Evolutionary conservation across 2,888 invertebrate genomes (phyloP).

Genomic region (Lamellibrachia columna): DNA sequence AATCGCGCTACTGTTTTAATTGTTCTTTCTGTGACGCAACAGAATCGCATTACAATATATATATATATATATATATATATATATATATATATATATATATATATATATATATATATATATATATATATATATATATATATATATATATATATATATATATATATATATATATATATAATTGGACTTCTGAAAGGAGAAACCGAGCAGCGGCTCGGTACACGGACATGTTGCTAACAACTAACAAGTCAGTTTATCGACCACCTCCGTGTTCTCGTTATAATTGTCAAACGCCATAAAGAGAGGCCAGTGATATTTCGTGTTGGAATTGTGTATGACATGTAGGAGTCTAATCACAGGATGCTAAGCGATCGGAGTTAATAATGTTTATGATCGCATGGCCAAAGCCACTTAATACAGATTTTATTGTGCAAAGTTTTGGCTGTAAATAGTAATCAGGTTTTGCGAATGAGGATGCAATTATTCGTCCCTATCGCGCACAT

Average conservation of each 20-base stretch:
- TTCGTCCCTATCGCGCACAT: not conserved
- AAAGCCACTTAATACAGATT: not conserved
- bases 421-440: not conserved
- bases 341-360: not conserved
- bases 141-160: not conserved
- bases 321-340: not conserved
- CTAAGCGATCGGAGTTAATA: not conserved
- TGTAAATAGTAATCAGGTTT: constrained; percentile 11
- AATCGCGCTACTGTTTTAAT: no score
- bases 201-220: not conserved
- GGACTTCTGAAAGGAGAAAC: not conserved
- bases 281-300: not conserved
- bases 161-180: not conserved
- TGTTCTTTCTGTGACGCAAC: no score
- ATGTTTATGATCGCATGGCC: constrained; percentile 3
- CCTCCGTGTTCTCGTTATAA: not conserved
- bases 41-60: no score
- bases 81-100: not conserved
- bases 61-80: no score
- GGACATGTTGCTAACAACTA: not conserved
- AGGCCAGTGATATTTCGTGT: not conserved
- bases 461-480: not conserved
- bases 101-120: not conserved
- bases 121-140: not conserved
- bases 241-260: not conserved